Base-by-base conservation (phyloP, 2,113 vertebrate genomes). In the Tiliqua scincoides region DNA sequence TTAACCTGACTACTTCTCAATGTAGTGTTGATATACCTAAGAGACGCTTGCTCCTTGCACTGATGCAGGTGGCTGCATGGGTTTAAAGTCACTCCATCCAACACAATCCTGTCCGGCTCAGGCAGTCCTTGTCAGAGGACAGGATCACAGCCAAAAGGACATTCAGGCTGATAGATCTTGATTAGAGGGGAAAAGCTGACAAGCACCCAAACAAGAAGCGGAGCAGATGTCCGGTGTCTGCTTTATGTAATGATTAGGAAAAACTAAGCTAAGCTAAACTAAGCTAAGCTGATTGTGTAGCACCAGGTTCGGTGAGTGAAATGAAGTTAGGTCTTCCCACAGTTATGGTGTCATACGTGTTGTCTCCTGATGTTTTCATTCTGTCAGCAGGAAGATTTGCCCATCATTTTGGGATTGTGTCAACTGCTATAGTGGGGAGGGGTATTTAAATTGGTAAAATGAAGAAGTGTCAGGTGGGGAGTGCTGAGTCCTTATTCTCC, bases 141-240 rank as follows among this genome's bases (percentile, higher is more conserved):
- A 54, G 77, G 68, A 73, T 73, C 30, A 63, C 78, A 37, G 77
- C 78, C 68, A 65, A 74, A 74, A 80, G 68, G 77, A 21, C 85
- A 80, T 86, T 35, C 59, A 21, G 40, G 70, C 61, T 63, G 70
- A 65, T 52, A 63, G 20, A 74, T 37, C 59, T n/a, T 30, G 77
- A 74, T 80, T 54, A 54, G 43, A 80, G 61, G 57, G 40, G 15
- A 73, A 86, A 80, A 86, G 57, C 68, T 52, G 85, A 80, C 78
- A 73, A 74, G 78, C 85, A 81, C 70, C 78, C 59, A 86, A 86
- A 86, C 37, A 63, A 74, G 37, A 37, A 43, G 63, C 25, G 82
- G 82, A 84, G 57, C 71, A 84, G 71, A 84, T 84, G 82, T 84
- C 85, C n/a, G 72, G 57, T 73, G 59, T 80, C 84, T 72, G 78